Base-by-base conservation (phyloP, 2,797 vertebrate species). In the Notolepis coatsorum region DNA sequence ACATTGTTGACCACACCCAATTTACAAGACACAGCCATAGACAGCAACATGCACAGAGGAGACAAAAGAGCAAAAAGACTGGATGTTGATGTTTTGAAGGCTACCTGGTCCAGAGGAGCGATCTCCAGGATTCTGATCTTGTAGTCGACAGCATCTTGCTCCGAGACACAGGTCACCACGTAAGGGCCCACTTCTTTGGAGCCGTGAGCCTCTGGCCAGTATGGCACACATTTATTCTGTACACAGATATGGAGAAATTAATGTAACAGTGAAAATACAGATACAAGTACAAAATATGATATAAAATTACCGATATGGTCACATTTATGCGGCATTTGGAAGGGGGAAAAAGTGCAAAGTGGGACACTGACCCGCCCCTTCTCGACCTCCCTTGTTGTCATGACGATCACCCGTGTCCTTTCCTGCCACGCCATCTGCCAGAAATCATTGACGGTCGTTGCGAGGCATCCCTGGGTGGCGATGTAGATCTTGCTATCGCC, bases 371-470 rank as follows among this genome's bases (percentile, higher is more conserved):
- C 97, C 93, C 97, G 90, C 43, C 97, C 97, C 85, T 98, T 99
- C 80, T 99, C 97, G 0, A 99, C 96, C 75, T 98, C 96, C 52
- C 94, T 90, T 0, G 97, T 99, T 4, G 97, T 98, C 97, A 99
- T 99, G 77, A 99, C 96, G 0, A 99, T 96, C 80, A 98, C 90
- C 0, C 88, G 83, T 0, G 94, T 93, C 33, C 93, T 90, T 84
- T 98, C 96, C 84, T 99, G 97, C 96, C 97, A 99, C 1, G 92
- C 89, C 97, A 99, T 99, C 71, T 98, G 93, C 97, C 97, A 99
- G 91, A 99, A 98, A 82, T 98, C 95, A 0, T 92, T 93, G 65
- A 96, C 91, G 0, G 97, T 98, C 47, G 95, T 77, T 0, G 89
- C 86, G 35, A 99, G 85, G 81, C 97, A 98, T 5, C 97, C 97